A percentile compares a stretch with the other conserved stretches of the same genome.
Evolutionary conservation across 2,888 invertebrate genomes (phyloP).

Genomic region (Heliconius erato): DNA sequence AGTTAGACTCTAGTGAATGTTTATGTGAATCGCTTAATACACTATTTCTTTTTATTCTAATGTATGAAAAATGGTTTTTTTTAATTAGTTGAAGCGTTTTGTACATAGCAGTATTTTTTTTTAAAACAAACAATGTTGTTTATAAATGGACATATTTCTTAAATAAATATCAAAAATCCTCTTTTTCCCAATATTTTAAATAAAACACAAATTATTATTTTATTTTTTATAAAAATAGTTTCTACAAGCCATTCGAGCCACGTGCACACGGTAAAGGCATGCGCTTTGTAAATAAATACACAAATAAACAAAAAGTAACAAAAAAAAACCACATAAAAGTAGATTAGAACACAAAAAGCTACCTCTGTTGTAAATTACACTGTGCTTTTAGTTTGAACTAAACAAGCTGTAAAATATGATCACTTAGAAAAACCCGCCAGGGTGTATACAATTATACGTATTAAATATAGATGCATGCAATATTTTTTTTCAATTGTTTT

Average conservation of each 20-base stretch:
- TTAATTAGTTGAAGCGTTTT: not conserved
- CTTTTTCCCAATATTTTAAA: not conserved
- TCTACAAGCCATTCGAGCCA: slow-evolving; percentile 43
- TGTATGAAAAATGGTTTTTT: not conserved
- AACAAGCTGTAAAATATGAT: slow-evolving; percentile 55
- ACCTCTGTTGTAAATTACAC: slow-evolving; percentile 53
- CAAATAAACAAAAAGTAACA: not conserved
- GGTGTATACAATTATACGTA: slow-evolving; percentile 46
- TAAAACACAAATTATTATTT: not conserved
- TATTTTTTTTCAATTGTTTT: slow-evolving; percentile 58
- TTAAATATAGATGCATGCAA: slow-evolving; percentile 59
- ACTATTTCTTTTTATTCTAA: not conserved
- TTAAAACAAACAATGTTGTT: no score
- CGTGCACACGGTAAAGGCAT: slow-evolving; percentile 49
- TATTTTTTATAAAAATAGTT: not conserved
- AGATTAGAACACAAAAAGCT: slow-evolving; percentile 39
- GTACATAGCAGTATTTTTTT: no score
- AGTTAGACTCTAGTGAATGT: slow-evolving; percentile 19
- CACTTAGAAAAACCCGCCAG: slow-evolving; percentile 59
- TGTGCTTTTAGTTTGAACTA: slow-evolving; percentile 50
- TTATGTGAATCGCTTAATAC: not conserved
- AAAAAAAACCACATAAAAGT: not conserved
- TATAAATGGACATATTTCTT: no score
- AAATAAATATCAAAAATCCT: not conserved
- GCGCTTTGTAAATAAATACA: slow-evolving; percentile 46